Evolutionary conservation across 2,113 vertebrate species (phyloP).

Genomic region (Psettodes erumei): DNA sequence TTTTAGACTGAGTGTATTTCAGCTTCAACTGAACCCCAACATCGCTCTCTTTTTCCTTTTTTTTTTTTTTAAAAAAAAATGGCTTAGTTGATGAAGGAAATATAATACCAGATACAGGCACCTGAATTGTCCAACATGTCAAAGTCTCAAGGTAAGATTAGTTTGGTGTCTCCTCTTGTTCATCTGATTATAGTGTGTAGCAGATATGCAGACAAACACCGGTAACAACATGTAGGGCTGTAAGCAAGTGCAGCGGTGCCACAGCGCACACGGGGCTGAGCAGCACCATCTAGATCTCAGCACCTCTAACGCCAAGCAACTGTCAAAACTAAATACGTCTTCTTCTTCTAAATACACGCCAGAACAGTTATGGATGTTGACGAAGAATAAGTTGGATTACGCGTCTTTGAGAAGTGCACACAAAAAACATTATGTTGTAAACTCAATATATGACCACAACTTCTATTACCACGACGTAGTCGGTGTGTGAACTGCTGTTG

Average conservation of each 20-base stretch:
- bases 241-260: not conserved
- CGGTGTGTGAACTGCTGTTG: slow-evolving; percentile 33
- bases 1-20: slow-evolving; percentile 1
- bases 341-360: not conserved
- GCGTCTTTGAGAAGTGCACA: slow-evolving; percentile 5
- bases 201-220: slow-evolving; percentile 3
- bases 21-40: not conserved
- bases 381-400: not conserved
- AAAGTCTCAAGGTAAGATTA: slow-evolving; percentile 3
- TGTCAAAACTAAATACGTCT: not conserved
- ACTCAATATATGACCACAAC: slow-evolving; percentile 5
- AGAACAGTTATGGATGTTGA: not conserved
- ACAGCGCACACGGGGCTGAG: slow-evolving; percentile 20
- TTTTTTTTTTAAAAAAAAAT: too few species aligned
- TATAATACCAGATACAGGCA: not conserved
- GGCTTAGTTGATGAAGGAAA: too few species aligned
- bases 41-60: too few species aligned
- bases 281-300: slow-evolving; percentile 47
- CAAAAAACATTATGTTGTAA: too few species aligned
- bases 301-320: not conserved
- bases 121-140: not conserved
- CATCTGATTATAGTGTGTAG: not conserved
- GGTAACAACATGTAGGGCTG: not conserved
- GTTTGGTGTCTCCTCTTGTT: not conserved
- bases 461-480: slow-evolving; percentile 13